Percentiles rank a stretch among this genome's conserved stretches.
phyloP scores from a whole-genome alignment of 2,888 invertebrate genomes.

The Agrypnus murinus region DNA sequence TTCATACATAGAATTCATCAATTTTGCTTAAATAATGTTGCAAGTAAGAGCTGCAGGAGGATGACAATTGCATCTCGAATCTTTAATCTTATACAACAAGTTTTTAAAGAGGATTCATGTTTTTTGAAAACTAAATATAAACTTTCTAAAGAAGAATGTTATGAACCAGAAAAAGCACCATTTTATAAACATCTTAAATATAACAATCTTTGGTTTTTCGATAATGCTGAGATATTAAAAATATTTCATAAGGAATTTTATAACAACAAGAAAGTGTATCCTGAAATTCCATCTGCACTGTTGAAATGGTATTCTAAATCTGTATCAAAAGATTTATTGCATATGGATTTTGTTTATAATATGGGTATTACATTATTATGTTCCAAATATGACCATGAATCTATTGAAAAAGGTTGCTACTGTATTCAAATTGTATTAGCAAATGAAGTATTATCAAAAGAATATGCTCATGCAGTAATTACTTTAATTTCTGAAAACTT shows the following conservation, averaged over 20 bases:
- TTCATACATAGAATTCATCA: slow-evolving; percentile 7
- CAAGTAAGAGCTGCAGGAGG: neutral
- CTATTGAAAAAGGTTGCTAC: slow-evolving; percentile 8
- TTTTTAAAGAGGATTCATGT: slow-evolving; percentile 6
- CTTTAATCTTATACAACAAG: neutral
- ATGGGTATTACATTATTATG: neutral
- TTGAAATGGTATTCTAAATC: neutral
- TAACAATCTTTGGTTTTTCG: slow-evolving; percentile 1
- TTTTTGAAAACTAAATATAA: slow-evolving; percentile 19
- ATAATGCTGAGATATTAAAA: neutral
- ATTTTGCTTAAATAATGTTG: neutral
- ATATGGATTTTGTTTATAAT: neutral
- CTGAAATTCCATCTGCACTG: slow-evolving; percentile 3
- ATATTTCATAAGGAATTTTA: slow-evolving; percentile 3
- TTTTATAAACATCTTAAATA: slow-evolving; percentile 11
- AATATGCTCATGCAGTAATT: neutral
- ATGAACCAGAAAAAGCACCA: neutral
- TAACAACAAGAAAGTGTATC: slow-evolving; percentile 13
- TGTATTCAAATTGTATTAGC: slow-evolving; percentile 5
- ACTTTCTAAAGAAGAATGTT: neutral
- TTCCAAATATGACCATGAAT: neutral
- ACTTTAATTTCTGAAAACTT: slow-evolving; percentile 3
- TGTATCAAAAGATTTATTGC: neutral
- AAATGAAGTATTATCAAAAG: neutral
- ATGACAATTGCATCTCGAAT: slow-evolving; percentile 15